Evolutionary conservation across 2,888 invertebrate genomes (phyloP).

Genomic region (Eurois occulta): DNA sequence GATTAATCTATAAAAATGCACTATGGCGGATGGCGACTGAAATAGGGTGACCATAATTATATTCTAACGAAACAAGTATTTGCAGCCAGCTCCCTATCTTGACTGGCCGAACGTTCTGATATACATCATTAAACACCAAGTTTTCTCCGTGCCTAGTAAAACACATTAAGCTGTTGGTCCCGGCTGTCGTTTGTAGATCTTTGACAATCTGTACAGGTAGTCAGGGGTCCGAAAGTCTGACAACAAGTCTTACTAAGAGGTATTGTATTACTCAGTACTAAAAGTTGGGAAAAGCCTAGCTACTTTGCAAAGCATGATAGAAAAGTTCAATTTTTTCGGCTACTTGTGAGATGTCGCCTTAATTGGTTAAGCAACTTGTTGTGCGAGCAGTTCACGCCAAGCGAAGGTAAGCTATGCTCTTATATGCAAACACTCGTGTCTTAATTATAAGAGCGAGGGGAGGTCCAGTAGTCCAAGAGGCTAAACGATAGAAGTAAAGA

Average conservation of each 20-base stretch:
- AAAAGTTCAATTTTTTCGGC: not conserved
- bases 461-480: slow-evolving; percentile 5
- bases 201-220: too few species aligned
- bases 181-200: too few species aligned
- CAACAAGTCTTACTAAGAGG: too few species aligned
- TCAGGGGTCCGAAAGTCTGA: too few species aligned
- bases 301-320: not conserved
- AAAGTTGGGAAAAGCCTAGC: not conserved
- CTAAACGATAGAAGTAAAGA: not conserved
- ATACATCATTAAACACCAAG: not conserved
- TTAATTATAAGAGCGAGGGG: not conserved
- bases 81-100: too few species aligned
- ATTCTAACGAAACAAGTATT: too few species aligned
- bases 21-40: too few species aligned
- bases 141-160: not conserved
- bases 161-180: too few species aligned
- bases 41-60: too few species aligned
- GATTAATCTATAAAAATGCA: too few species aligned
- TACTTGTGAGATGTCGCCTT: not conserved
- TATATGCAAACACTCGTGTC: not conserved
- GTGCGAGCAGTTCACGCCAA: not conserved
- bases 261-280: too few species aligned
- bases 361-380: slow-evolving; percentile 2
- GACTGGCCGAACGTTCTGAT: too few species aligned
- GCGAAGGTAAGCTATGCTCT: slow-evolving; percentile 44